Evolutionary conservation across 2,888 invertebrate species (phyloP).

Genomic region (Encarsia formosa): DNA sequence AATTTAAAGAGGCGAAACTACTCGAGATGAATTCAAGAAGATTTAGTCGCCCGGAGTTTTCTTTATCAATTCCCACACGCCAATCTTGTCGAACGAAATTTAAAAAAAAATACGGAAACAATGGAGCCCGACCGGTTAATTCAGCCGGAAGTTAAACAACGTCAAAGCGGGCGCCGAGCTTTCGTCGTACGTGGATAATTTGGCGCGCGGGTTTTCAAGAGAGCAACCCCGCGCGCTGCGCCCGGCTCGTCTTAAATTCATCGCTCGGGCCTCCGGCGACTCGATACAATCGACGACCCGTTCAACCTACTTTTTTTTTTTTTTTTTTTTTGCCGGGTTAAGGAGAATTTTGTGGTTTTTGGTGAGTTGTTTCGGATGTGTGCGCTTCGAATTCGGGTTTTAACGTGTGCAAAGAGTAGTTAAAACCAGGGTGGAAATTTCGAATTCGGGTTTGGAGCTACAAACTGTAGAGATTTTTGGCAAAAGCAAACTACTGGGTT

Average conservation of each 20-base stretch:
- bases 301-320: constrained; percentile 7
- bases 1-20: neutral
- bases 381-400: no score
- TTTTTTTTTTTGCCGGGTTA: no score
- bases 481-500: no score
- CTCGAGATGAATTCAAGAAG: neutral
- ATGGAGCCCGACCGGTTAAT: constrained; percentile 35
- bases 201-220: constrained; percentile 1
- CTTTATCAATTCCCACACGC: no score
- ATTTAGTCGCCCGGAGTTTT: neutral
- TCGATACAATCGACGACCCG: constrained; percentile 7
- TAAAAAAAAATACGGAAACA: no score
- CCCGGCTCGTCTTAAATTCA: constrained; percentile 19
- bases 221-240: neutral
- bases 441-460: no score
- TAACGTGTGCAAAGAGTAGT: no score
- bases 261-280: constrained; percentile 6
- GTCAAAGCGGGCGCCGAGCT: constrained; percentile 26
- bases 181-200: neutral
- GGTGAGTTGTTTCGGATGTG: no score
- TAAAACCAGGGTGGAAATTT: no score
- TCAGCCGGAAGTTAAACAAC: constrained; percentile 47
- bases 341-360: no score
- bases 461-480: no score
- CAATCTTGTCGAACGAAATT: no score